These are phyloP conservation scores for Thera britannica DNA, from an alignment of 2,888 invertebrate genomes.

Conservation along the genomic window DNA sequence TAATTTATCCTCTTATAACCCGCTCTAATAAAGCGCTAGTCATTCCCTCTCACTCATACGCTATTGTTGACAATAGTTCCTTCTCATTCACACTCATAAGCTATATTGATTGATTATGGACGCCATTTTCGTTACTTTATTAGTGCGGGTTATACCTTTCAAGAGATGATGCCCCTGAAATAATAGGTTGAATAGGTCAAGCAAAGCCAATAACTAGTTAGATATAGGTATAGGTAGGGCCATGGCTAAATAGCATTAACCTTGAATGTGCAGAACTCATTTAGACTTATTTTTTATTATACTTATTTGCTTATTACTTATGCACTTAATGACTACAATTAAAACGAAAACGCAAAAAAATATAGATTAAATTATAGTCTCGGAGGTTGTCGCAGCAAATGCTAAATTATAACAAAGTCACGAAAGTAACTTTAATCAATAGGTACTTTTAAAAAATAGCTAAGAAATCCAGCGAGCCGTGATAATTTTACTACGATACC, in stretches of 20 bases:
- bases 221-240: no score
- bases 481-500: constrained; percentile 79
- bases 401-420: constrained; percentile 10
- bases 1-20: constrained; percentile 15
- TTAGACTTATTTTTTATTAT: no score
- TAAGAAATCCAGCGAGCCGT: constrained; percentile 36
- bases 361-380: not conserved
- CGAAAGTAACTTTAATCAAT: not conserved
- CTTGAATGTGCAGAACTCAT: no score
- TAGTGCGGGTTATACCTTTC: not conserved
- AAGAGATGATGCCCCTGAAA: not conserved
- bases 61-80: no score
- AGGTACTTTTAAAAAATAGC: constrained; percentile 2
- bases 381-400: constrained; percentile 16
- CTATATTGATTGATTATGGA: no score
- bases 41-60: no score
- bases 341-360: no score
- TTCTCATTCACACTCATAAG: no score
- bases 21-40: not conserved
- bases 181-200: not conserved
- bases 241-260: no score
- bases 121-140: no score
- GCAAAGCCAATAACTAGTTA: not conserved
- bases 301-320: no score
- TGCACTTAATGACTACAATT: no score